Conservation (phyloP, 2,113 vertebrate species). For the Trachemys scripta region DNA sequence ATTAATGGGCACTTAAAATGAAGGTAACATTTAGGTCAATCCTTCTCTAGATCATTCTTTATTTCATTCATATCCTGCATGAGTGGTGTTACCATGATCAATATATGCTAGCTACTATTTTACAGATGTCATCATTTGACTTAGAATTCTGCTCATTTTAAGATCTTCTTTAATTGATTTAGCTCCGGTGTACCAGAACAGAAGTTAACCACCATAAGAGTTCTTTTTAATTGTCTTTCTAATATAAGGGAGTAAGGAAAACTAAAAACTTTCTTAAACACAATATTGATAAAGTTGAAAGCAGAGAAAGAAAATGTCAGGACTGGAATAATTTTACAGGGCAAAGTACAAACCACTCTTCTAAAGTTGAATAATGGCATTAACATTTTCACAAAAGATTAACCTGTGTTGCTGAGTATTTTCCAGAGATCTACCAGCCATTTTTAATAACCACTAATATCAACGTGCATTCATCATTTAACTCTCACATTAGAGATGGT, state of each 20-base stretch:
- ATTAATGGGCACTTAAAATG: conserved; percentile 25
- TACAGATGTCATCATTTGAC: not conserved
- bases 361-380: not conserved
- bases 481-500: not conserved
- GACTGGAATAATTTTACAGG: not conserved
- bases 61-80: not conserved
- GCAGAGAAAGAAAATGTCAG: not conserved
- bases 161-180: conserved; percentile 1
- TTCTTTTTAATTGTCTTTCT: not conserved
- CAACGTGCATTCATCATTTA: not conserved
- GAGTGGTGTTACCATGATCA: conserved; percentile 35
- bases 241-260: conserved; percentile 8
- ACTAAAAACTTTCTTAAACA: conserved; percentile 31
- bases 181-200: not conserved
- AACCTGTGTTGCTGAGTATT: not conserved
- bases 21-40: not conserved
- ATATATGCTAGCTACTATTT: conserved; percentile 4
- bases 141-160: not conserved
- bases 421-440: not conserved
- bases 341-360: not conserved
- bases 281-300: not conserved
- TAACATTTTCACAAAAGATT: not conserved
- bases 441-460: not conserved
- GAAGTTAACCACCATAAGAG: not conserved
- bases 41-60: not conserved